Conservation (phyloP, 1,140 invertebrate genomes). For the Campoletis sonorensis region DNA sequence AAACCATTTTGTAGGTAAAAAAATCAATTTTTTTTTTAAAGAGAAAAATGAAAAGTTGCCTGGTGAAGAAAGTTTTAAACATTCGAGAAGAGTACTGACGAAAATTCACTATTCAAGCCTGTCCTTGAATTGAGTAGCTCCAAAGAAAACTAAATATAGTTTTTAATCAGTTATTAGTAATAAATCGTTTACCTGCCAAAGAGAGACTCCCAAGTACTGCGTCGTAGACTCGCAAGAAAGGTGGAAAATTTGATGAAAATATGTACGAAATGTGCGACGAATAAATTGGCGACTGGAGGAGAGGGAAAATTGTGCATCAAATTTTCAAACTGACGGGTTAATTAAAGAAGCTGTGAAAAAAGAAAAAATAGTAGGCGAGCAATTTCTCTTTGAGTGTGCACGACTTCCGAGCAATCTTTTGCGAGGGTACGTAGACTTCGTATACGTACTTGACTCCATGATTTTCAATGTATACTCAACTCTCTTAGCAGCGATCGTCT, state of each 20-base stretch:
- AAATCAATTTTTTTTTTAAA: not conserved
- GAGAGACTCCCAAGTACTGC: too few relatives aligned
- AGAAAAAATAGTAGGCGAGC: not conserved
- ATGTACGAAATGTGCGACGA: not conserved
- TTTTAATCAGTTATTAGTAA: too few relatives aligned
- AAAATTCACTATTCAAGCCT: not conserved
- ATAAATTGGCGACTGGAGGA: too few relatives aligned
- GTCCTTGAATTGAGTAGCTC: not conserved
- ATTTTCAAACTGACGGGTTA: not conserved
- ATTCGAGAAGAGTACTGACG: not conserved
- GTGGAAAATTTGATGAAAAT: not conserved
- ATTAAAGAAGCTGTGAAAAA: not conserved
- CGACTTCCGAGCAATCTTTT: constrained; percentile 3
- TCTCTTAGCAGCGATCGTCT: not conserved
- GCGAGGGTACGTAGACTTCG: constrained; percentile 19
- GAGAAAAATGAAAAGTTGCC: not conserved
- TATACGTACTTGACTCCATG: constrained; percentile 11
- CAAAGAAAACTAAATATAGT: too few relatives aligned
- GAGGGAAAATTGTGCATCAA: not conserved
- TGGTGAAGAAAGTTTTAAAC: not conserved
- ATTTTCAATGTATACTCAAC: not conserved
- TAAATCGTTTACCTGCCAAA: too few relatives aligned
- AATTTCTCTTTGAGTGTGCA: constrained; percentile 7
- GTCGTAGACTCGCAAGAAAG: too few relatives aligned
- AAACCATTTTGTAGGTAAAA: constrained; percentile 39